Base-by-base conservation (phyloP, 2,113 vertebrate genomes). In the Neotoma lepida region DNA sequence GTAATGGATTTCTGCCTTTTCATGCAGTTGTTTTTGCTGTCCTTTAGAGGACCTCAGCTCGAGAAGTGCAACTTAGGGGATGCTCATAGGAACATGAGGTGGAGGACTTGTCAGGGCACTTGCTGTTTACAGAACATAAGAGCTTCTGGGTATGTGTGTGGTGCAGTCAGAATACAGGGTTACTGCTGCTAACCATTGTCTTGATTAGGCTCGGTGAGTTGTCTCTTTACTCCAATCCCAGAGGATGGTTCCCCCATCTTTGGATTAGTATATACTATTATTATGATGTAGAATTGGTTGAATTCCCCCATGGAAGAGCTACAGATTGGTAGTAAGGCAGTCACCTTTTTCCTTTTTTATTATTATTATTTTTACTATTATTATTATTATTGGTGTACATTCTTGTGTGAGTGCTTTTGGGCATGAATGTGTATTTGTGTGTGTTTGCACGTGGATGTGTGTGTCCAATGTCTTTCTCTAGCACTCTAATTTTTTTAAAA, bases 1-100 rank as follows among this genome's bases (percentile, higher is more conserved):
- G 71, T 81, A 56, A 51, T 68, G 54, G 66, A 74, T 86, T 82
- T 86, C 51, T 96, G 61, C 68, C 68, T 64, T 93, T 86, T 89
- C 15, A 6, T 49, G 4, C 24, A 18, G 66, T 87, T 58, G 58
- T 84, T 68, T 76, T 85, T n/a, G 64, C 87, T 84, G 73, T 35
- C 41, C 51, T 14, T 54, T 63, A 46, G 70, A 90, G 70, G 35
- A 22, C 35, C 12, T 85, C 49, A 17, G 70, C 88, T 80, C 81
- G n/a, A 49, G 86, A 61, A 88, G 63, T 39, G 26, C 63, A 86
- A 33, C 20, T 30, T 20, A 56, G 28, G 8, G 70, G 1, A 68
- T 64, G 4, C 56, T 93, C n/a, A 30, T 9, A 30, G 28, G 51
- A 90, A 44, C 18, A 24, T 0, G 26, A 44, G 39, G 44, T 46